These are phyloP conservation scores for Oscheius sp. DNA, from an alignment of 2,888 invertebrate genomes.

Conservation along the genomic window DNA sequence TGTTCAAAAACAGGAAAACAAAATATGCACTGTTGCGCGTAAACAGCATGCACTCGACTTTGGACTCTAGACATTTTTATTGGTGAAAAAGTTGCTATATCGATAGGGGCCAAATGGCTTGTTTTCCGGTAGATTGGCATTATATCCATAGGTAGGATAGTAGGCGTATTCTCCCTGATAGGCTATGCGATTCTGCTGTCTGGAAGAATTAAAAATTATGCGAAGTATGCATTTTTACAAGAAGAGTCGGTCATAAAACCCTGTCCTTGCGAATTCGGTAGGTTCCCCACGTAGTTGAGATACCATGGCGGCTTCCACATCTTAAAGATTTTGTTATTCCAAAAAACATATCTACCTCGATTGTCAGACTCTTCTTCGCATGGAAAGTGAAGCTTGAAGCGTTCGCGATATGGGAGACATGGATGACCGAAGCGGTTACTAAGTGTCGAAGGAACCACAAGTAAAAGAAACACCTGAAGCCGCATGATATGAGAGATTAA, in stretches of 20 bases:
- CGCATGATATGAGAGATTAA: background rate
- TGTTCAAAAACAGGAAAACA: no score
- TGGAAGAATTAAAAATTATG: background rate
- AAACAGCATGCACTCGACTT: slow-evolving; percentile 9
- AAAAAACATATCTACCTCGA: slow-evolving; percentile 1
- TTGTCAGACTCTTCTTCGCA: slow-evolving; percentile 21
- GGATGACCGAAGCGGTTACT: slow-evolving; percentile 25
- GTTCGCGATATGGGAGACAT: slow-evolving; percentile 29
- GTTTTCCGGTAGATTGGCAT: slow-evolving; percentile 47
- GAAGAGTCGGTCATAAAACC: slow-evolving; percentile 54
- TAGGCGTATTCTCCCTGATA: slow-evolving; percentile 47
- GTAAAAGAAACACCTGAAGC: slow-evolving; percentile 3
- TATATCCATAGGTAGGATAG: slow-evolving; percentile 54
- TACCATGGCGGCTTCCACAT: slow-evolving; percentile 40
- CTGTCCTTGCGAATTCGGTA: slow-evolving; percentile 50
- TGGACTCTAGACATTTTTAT: slow-evolving; percentile 7
- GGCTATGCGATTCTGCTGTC: slow-evolving; percentile 44
- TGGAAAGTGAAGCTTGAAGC: slow-evolving; percentile 13
- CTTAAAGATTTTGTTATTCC: slow-evolving; percentile 15
- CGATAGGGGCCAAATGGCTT: slow-evolving; percentile 41
- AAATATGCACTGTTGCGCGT: background rate
- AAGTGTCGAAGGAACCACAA: background rate
- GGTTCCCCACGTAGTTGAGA: slow-evolving; percentile 44
- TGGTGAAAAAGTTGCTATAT: slow-evolving; percentile 40
- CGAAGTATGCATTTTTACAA: slow-evolving; percentile 17